A percentile compares a stretch with the other conserved stretches of the same genome.
Conservation (phyloP, 2,797 vertebrate species). For the Luscinia megarhynchos region DNA sequence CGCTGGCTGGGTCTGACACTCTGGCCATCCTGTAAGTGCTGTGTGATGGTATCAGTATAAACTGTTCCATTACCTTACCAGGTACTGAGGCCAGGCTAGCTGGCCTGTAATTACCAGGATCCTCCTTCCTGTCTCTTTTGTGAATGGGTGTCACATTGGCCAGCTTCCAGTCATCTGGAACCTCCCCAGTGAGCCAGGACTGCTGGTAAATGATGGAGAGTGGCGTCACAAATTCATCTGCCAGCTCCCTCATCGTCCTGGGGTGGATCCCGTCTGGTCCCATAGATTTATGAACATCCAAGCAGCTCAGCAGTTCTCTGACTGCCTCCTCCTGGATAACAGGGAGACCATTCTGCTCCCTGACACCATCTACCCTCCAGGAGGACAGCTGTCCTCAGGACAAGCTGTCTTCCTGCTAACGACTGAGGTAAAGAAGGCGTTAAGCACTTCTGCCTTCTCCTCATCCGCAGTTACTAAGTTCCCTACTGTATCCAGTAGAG, state of each 20-base stretch:
- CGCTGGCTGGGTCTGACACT: background rate
- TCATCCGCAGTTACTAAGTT: background rate
- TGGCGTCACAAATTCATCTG: background rate
- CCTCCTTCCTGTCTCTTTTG: background rate
- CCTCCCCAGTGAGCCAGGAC: background rate
- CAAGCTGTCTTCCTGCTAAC: background rate
- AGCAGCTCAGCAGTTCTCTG: background rate
- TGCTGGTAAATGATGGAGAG: background rate
- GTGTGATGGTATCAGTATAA: background rate
- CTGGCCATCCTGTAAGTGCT: background rate
- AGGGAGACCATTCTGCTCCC: background rate
- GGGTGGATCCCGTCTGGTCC: background rate
- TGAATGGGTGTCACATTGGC: rapidly evolving
- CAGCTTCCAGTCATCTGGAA: background rate
- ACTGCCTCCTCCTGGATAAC: background rate
- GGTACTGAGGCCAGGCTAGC: background rate
- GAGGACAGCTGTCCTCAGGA: background rate
- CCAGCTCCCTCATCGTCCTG: background rate
- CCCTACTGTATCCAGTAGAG: rapidly evolving
- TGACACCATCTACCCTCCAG: background rate
- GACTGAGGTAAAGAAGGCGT: background rate
- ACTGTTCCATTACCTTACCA: rapidly evolving
- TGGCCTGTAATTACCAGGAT: background rate
- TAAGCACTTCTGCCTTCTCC: background rate
- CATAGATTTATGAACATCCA: background rate